Percentiles rank a stretch among this genome's conserved stretches.
These are phyloP conservation scores for Perodicticus potto DNA, from an alignment of 2,797 vertebrate species.

Conservation along the genomic window DNA sequence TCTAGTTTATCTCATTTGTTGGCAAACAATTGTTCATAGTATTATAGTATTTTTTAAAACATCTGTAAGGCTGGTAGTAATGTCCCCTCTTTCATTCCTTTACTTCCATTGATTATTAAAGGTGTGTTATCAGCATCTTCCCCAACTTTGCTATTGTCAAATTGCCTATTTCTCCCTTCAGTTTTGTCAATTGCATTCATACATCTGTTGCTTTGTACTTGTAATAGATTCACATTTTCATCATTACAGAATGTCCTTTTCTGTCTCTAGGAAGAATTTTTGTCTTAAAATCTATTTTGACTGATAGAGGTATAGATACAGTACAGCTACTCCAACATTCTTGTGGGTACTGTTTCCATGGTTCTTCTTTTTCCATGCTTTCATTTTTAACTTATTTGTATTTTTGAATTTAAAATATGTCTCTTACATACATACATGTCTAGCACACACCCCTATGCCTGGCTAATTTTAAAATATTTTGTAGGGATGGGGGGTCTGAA, in stretches of 20 bases:
- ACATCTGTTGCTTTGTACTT: neutral
- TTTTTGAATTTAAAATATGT: neutral
- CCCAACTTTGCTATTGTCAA: neutral
- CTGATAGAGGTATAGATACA: neutral
- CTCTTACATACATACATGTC: neutral
- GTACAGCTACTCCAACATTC: neutral
- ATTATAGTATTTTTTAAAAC: neutral
- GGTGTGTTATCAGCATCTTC: too few relatives aligned
- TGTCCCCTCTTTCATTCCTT: too few relatives aligned
- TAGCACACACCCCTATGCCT: too few relatives aligned
- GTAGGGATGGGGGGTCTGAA: too few relatives aligned
- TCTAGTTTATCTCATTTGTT: neutral
- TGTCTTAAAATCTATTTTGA: neutral
- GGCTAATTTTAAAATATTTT: too few relatives aligned
- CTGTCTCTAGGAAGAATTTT: neutral
- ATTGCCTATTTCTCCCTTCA: neutral
- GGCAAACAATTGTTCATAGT: neutral
- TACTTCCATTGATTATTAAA: neutral
- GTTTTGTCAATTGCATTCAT: neutral
- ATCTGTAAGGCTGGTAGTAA: neutral
- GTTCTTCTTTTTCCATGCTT: neutral
- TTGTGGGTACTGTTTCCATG: neutral
- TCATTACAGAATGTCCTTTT: neutral
- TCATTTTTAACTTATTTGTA: neutral
- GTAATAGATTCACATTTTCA: neutral